Base-by-base conservation (phyloP, 2,888 invertebrate species). In the Pemphredon lugubris region DNA sequence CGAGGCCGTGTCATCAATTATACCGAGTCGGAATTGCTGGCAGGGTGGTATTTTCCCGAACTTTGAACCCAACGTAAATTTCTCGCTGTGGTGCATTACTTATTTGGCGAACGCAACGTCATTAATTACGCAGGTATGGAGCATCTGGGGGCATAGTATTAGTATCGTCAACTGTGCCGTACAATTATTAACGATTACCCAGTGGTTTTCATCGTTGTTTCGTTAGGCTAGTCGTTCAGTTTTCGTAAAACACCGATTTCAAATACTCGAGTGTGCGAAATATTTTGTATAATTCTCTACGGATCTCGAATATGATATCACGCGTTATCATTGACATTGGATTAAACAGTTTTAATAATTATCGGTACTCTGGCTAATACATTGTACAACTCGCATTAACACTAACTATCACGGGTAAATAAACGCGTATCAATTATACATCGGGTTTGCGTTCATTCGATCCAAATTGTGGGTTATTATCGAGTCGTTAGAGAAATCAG, bases 21-120 rank as follows among this genome's bases (percentile, higher is more conserved):
- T 18, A 30, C 39, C 59, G 30, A 7, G 45, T 16, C 23, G 21
- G 48, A 57, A 60, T 57, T 51, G 39, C 44, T 57, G 57, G 32
- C 61, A 68, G 45, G 50, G 55, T 68, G 61, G 57, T 61, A 61
- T 61, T 63, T 63, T 47, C 50, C 55, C 50, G 34, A 61, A 63
- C 23, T 57, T 51, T 23, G 32, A 26, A 39, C 11, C n/a, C 45
- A 18, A 13, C 14, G 44, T 18, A 51, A 57, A 51, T 55, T 63
- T 44, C 67, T 50, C 53, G 26, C 26, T 16, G 14, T 53, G 50
- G 20, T 26, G 16, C 50, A 61, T 60, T 67, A 67, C 55, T 61
- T 67, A 51, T 66, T 59, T 48, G 37, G 48, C 13, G 21, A 20
- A 7, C 44, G 32, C 45, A n/a, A 21, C 23, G 44, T 63, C 47